Percentiles rank a stretch among this genome's conserved stretches.
These are phyloP conservation scores for Eulimnadia texana DNA, from an alignment of 1,140 invertebrate genomes.

Conservation along the genomic window DNA sequence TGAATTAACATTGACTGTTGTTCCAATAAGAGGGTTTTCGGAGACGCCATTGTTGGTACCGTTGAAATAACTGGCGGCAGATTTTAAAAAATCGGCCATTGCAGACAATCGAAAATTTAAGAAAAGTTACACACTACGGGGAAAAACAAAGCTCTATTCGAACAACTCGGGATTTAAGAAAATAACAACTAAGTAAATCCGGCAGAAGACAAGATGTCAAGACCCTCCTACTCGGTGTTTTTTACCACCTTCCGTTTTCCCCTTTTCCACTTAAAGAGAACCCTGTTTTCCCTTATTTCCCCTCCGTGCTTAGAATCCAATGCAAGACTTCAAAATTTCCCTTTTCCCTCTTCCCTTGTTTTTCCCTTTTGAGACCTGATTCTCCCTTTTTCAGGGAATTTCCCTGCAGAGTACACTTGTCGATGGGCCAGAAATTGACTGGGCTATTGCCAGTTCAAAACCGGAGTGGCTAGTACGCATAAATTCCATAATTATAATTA, in stretches of 20 bases:
- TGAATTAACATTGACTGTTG: conserved; percentile 4
- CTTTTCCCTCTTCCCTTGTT: background rate
- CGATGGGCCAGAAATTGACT: background rate
- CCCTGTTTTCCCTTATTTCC: no score
- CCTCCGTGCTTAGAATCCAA: no score
- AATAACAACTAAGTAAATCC: background rate
- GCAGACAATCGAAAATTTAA: background rate
- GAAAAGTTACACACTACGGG: conserved; percentile 5
- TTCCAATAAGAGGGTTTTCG: conserved; percentile 12
- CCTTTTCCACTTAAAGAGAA: no score
- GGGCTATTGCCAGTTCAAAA: background rate
- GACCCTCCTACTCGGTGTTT: background rate
- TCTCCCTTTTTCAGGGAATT: no score
- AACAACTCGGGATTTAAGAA: background rate
- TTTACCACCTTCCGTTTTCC: background rate
- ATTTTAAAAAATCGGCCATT: conserved; percentile 17
- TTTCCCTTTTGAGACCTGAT: no score
- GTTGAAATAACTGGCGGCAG: conserved; percentile 13
- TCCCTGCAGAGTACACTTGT: background rate
- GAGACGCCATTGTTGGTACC: conserved; percentile 5
- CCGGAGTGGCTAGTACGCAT: background rate
- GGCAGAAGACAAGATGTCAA: background rate
- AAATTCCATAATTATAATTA: no score
- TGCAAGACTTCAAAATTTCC: background rate
- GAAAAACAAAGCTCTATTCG: background rate